phyloP scores from a whole-genome alignment of 2,888 invertebrate genomes.

The Drosophila limbata region DNA sequence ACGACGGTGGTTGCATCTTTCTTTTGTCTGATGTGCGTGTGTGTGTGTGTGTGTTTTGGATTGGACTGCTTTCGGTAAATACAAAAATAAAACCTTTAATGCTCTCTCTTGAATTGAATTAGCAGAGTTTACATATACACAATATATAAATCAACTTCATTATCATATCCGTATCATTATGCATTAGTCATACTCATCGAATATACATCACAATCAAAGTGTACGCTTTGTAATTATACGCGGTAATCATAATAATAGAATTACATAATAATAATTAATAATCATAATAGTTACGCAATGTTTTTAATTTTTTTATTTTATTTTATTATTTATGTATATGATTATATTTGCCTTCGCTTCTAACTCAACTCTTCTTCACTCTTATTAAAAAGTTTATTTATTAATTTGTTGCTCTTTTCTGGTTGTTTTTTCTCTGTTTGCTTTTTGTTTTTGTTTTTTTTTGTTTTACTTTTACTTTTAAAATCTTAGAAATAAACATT shows the following conservation, averaged over 20 bases:
- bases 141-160: slow-evolving; percentile 79
- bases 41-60: slow-evolving; percentile 4
- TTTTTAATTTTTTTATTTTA: slow-evolving; percentile 19
- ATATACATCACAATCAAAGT: slow-evolving; percentile 81
- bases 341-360: slow-evolving; percentile 46
- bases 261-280: slow-evolving; percentile 54
- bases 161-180: slow-evolving; percentile 78
- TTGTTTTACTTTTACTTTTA: slow-evolving; percentile 35
- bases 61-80: slow-evolving; percentile 30
- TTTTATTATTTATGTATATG: slow-evolving; percentile 41
- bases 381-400: slow-evolving; percentile 42
- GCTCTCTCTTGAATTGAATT: slow-evolving; percentile 43
- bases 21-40: neutral
- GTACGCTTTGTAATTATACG: slow-evolving; percentile 75
- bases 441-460: slow-evolving; percentile 20
- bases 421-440: slow-evolving; percentile 20
- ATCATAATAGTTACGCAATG: slow-evolving; percentile 52
- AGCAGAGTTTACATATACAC: slow-evolving; percentile 64
- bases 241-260: slow-evolving; percentile 63
- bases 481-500: slow-evolving; percentile 66
- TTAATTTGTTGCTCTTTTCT: slow-evolving; percentile 39
- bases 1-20: slow-evolving; percentile 39
- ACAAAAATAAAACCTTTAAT: slow-evolving; percentile 59
- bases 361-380: slow-evolving; percentile 37
- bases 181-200: slow-evolving; percentile 77